Percentiles rank a stretch among this genome's conserved stretches.
These are phyloP conservation scores for Melanotaenia nigrans DNA, from an alignment of 2,797 vertebrate species.

Conservation along the genomic window DNA sequence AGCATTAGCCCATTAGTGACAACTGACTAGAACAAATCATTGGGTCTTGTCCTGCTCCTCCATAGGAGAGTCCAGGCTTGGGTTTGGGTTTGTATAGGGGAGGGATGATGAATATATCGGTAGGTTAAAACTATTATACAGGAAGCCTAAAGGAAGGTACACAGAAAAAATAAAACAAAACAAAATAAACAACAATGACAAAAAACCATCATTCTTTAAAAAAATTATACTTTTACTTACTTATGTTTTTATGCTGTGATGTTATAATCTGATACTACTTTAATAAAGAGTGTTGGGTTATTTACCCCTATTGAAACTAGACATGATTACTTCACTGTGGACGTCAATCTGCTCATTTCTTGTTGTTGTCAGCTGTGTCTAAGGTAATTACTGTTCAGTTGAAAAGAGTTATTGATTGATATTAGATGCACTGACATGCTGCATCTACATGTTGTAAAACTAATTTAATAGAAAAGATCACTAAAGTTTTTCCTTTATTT, in stretches of 20 bases:
- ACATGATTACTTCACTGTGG: conserved; percentile 26
- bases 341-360: conserved; percentile 24
- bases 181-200: not conserved
- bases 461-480: conserved; percentile 47
- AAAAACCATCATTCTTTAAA: not conserved
- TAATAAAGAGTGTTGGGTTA: conserved; percentile 5
- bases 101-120: no score
- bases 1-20: no score
- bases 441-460: conserved; percentile 36
- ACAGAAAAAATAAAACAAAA: not conserved
- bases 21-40: no score
- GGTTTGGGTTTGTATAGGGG: no score
- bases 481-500: not conserved
- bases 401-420: conserved; percentile 67
- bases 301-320: conserved; percentile 39
- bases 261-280: not conserved
- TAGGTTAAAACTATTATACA: no score
- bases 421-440: conserved; percentile 34
- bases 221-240: not conserved
- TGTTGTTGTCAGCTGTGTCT: conserved; percentile 9
- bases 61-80: no score
- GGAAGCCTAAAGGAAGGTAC: no score
- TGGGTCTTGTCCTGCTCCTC: no score
- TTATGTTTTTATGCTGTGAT: not conserved
- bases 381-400: conserved; percentile 32